Conservation (phyloP, 2,797 vertebrate genomes). For the Pseudomugil tenellus region DNA sequence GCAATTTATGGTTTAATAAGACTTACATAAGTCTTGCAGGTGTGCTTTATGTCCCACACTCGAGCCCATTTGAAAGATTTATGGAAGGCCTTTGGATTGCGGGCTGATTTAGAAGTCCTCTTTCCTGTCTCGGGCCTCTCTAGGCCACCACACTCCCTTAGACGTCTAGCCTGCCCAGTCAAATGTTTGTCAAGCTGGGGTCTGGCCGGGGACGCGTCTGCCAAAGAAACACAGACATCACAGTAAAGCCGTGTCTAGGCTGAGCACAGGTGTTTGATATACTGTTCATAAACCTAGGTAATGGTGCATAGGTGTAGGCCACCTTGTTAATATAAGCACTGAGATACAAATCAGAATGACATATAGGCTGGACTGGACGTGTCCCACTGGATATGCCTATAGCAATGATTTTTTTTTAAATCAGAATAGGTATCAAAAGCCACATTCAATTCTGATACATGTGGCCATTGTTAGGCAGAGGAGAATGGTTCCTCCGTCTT, state of each 20-base stretch:
- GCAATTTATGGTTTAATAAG: conserved; percentile 91
- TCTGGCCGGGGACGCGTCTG: conserved; percentile 68
- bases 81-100: conserved; percentile 86
- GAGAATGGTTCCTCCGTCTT: conserved; percentile 72
- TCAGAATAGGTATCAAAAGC: conserved; percentile 77
- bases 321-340: conserved; percentile 80
- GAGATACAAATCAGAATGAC: conserved; percentile 85
- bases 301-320: conserved; percentile 72
- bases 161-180: conserved; percentile 69
- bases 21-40: conserved; percentile 91
- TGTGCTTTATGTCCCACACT: conserved; percentile 86
- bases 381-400: conserved; percentile 75
- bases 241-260: conserved; percentile 69
- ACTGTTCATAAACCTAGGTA: conserved; percentile 74
- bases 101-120: conserved; percentile 86
- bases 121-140: conserved; percentile 77
- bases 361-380: conserved; percentile 75
- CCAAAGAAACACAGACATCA: conserved; percentile 72
- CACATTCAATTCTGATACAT: conserved; percentile 76
- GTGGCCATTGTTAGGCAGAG: conserved; percentile 77
- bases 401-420: conserved; percentile 72
- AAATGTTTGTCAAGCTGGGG: conserved; percentile 73
- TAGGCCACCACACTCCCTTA: conserved; percentile 69
- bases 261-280: conserved; percentile 74
- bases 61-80: conserved; percentile 86